Percentiles rank a stretch among this genome's conserved stretches.
Evolutionary conservation across 2,113 vertebrate genomes (phyloP).

Genomic region (Planiliza haematocheilus): DNA sequence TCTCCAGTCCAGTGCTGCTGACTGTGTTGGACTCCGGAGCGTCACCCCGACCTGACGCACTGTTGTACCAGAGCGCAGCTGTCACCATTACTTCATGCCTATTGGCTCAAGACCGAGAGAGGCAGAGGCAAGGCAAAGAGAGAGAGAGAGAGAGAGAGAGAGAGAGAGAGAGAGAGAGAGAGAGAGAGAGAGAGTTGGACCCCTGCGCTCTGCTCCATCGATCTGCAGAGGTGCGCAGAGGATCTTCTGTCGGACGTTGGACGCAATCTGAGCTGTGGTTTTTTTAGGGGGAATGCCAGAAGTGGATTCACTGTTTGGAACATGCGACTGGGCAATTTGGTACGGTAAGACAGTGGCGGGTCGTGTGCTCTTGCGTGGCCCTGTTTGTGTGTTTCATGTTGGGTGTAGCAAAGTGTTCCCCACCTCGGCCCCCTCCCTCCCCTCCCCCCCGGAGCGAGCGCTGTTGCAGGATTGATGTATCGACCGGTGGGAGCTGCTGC

Average conservation of each 20-base stretch:
- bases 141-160: neutral
- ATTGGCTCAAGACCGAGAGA: slow-evolving; percentile 55
- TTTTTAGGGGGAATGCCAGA: slow-evolving; percentile 38
- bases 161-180: slow-evolving; percentile 19
- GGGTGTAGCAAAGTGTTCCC: neutral
- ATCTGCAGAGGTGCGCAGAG: slow-evolving; percentile 46
- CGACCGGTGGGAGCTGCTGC: slow-evolving; percentile 52
- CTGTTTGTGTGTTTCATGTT: neutral
- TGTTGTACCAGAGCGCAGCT: slow-evolving; percentile 78
- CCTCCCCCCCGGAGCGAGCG: neutral
- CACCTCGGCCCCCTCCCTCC: neutral
- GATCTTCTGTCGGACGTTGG: slow-evolving; percentile 44
- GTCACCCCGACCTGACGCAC: slow-evolving; percentile 78
- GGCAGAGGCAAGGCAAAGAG: neutral
- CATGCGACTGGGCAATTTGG: slow-evolving; percentile 77
- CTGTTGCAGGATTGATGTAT: slow-evolving; percentile 33
- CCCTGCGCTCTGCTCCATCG: slow-evolving; percentile 62
- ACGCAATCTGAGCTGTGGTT: neutral
- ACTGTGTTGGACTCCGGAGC: slow-evolving; percentile 69
- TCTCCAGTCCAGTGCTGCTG: slow-evolving; percentile 45
- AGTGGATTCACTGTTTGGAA: slow-evolving; percentile 39
- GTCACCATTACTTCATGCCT: slow-evolving; percentile 81
- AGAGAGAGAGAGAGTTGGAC: slow-evolving; percentile 45
- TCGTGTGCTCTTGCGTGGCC: neutral
- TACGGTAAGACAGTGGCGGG: slow-evolving; percentile 75